Evolutionary conservation across 2,797 vertebrate species (phyloP).

Genomic region (Lagorchestes hirsutus): DNA sequence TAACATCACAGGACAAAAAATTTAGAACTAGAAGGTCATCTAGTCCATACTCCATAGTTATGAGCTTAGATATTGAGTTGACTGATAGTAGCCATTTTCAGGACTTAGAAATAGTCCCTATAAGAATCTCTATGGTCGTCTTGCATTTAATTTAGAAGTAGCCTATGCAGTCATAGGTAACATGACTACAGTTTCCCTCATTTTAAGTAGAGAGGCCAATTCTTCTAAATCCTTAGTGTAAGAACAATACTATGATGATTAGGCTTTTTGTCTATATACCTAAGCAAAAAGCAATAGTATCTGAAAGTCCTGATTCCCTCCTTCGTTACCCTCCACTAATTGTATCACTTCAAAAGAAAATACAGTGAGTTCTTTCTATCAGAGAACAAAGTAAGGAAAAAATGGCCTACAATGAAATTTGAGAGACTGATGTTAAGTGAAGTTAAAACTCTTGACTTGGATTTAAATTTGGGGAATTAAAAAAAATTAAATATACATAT

Average conservation of each 20-base stretch:
- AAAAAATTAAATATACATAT: no score
- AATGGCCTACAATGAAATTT: conserved; percentile 14
- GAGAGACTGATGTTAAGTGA: not conserved
- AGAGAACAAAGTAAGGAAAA: conserved; percentile 24
- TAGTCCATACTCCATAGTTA: not conserved
- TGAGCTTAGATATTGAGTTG: not conserved
- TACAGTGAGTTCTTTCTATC: conserved; percentile 35
- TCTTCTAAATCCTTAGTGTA: conserved; percentile 22
- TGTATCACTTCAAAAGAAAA: conserved; percentile 42
- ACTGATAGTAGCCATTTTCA: not conserved
- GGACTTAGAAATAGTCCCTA: not conserved
- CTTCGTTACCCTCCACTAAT: no score
- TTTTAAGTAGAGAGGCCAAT: conserved; percentile 23
- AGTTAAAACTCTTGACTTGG: not conserved
- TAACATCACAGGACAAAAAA: not conserved
- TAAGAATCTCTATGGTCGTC: not conserved
- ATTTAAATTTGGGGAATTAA: no score
- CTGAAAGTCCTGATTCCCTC: not conserved
- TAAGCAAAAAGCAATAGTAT: not conserved
- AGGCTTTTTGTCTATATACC: conserved; percentile 6
- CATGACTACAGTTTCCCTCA: not conserved
- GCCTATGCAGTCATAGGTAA: not conserved
- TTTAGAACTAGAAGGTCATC: not conserved
- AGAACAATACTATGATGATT: not conserved
- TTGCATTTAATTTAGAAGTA: not conserved